Evolutionary conservation across 2,888 invertebrate species (phyloP).

Genomic region (Pollenia griseotomentosa): DNA sequence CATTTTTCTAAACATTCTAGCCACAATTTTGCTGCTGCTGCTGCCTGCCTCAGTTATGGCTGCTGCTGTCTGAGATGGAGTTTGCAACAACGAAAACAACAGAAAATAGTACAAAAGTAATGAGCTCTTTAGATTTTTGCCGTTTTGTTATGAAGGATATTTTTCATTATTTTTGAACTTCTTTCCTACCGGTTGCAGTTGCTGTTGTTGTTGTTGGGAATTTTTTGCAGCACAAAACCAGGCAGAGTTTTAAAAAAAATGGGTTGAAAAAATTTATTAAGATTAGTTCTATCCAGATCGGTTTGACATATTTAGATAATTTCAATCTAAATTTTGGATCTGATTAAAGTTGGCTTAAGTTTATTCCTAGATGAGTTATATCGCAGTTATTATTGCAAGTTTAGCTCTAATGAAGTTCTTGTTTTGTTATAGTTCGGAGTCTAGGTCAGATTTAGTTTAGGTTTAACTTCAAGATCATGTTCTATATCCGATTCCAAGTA

Average conservation of each 20-base stretch:
- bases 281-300: not conserved
- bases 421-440: too few relatives aligned
- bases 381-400: too few relatives aligned
- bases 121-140: constrained; percentile 24
- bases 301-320: not conserved
- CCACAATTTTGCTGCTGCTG: constrained; percentile 24
- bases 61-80: not conserved
- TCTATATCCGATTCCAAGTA: not conserved
- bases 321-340: too few relatives aligned
- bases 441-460: not conserved
- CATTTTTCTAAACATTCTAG: constrained; percentile 40
- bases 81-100: not conserved
- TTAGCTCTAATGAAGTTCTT: too few relatives aligned
- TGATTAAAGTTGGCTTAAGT: too few relatives aligned
- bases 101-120: constrained; percentile 27
- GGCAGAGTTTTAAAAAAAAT: not conserved
- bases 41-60: too few relatives aligned
- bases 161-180: not conserved
- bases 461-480: not conserved
- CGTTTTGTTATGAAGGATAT: not conserved
- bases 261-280: not conserved
- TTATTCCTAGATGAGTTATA: too few relatives aligned
- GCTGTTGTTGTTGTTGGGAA: not conserved
- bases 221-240: not conserved
- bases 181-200: not conserved